Conservation (phyloP, 2,888 invertebrate species). For the Lasioglossum lativentre region DNA sequence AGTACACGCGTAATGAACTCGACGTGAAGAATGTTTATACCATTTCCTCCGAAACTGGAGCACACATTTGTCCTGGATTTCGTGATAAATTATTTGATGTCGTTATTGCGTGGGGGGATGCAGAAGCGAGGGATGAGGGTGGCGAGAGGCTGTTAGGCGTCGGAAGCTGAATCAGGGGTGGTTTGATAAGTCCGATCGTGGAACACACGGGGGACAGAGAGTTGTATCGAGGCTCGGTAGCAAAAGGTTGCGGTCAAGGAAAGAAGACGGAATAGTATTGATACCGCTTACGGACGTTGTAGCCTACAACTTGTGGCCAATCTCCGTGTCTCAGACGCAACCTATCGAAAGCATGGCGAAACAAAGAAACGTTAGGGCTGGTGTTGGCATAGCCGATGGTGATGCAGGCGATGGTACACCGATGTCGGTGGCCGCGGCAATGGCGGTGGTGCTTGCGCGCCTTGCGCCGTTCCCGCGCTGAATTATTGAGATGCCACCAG, state of each 20-base stretch:
- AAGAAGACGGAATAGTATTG: background rate
- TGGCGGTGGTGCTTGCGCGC: constrained; percentile 68
- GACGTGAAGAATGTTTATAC: too few species aligned
- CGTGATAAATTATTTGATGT: too few species aligned
- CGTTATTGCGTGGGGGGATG: background rate
- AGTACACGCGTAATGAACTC: too few species aligned
- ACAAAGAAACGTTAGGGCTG: constrained; percentile 29
- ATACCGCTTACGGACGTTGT: background rate
- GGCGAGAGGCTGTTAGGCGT: constrained; percentile 34
- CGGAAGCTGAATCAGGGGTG: constrained; percentile 36
- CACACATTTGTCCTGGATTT: too few species aligned
- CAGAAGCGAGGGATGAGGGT: constrained; percentile 37
- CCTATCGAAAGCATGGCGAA: constrained; percentile 38
- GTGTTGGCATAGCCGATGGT: constrained; percentile 38
- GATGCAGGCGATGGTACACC: constrained; percentile 53
- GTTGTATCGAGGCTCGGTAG: constrained; percentile 5
- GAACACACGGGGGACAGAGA: background rate
- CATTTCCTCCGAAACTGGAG: too few species aligned
- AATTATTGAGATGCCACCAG: constrained; percentile 83
- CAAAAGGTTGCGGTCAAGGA: background rate
- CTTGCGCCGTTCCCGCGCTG: constrained; percentile 83
- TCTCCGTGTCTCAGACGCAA: background rate
- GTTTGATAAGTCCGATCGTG: constrained; percentile 45
- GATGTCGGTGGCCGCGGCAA: constrained; percentile 44
- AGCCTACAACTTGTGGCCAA: constrained; percentile 2